A percentile compares a stretch with the other conserved stretches of the same genome.
These are phyloP conservation scores for Riparia riparia DNA, from an alignment of 2,113 vertebrate genomes.

Conservation along the genomic window DNA sequence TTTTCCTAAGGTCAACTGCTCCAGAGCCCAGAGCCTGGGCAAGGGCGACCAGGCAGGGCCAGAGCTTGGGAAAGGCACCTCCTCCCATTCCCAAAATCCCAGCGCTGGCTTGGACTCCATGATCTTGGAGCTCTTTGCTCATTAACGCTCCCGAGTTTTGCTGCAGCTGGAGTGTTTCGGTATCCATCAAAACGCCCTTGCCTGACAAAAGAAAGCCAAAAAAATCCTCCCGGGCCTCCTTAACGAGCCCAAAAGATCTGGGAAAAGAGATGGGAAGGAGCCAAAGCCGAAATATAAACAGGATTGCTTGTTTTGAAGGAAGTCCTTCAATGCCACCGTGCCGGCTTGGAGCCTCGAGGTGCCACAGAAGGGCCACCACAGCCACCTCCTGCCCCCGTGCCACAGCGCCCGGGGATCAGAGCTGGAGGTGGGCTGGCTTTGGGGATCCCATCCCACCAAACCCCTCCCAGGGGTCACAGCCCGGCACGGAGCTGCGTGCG, in stretches of 20 bases:
- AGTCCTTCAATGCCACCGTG: background rate
- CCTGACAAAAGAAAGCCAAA: background rate
- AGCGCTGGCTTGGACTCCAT: fast-evolving
- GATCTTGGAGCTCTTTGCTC: background rate
- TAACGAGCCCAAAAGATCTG: background rate
- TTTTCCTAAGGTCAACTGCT: background rate
- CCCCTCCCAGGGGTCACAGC: background rate
- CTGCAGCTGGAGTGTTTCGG: background rate
- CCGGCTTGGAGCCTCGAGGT: fast-evolving
- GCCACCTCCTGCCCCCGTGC: too few relatives aligned
- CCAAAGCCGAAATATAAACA: background rate
- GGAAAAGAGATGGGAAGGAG: background rate
- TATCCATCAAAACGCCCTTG: background rate
- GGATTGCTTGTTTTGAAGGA: fast-evolving
- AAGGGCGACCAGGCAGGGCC: background rate
- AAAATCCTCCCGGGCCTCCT: background rate
- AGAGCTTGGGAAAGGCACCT: background rate
- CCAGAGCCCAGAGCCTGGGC: background rate
- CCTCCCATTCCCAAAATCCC: background rate
- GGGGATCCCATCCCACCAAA: fast-evolving
- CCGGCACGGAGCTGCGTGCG: fast-evolving
- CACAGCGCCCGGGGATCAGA: fast-evolving
- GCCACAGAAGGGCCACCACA: background rate
- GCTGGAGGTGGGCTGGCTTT: fast-evolving
- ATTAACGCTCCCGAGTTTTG: background rate